Base-by-base conservation (phyloP, 2,888 invertebrate genomes). In the Nomada fucata region DNA sequence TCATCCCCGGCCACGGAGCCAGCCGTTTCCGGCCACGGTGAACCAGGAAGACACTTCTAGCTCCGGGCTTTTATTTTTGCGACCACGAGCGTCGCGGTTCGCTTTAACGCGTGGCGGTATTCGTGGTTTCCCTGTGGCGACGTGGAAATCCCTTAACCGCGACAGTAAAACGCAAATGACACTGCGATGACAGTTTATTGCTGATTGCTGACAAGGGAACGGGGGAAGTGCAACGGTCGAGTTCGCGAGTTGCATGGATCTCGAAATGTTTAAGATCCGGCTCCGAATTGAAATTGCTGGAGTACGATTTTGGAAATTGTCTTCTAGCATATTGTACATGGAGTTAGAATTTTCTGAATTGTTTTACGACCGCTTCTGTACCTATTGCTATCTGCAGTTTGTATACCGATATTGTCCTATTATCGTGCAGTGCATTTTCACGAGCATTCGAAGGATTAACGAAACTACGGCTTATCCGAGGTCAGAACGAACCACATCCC, bases 11-110 rank as follows among this genome's bases (percentile, higher is more conserved):
- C 53, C 20, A 60, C 29, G 70, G 29, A 7, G 70, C 71, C 82
- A 50, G 61, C 52, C 74, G 80, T 64, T 86, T 86, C 86, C 86
- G 86, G 73, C 57, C 59, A 23, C 20, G n/a, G 11, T 36, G 57
- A 69, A 81, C 79, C 76, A 72, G 76, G 79, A 84, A 84, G 82
- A 68, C 42, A 5, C 29, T 64, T 77, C 76, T 59, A 52, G 42
- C 53, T 63, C 59, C 44, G 55, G 60, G 42, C 52, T 52, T 57
- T 72, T 70, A 67, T 75, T 74, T 84, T 61, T 53, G 60, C 59
- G 59, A 60, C 65, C 59, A 65, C 20, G 44, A 67, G 61, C 71
- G 61, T 4, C 44, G 20, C 9, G 18, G 26, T 23, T 15, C 11
- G 64, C 57, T 57, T 64, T 13, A 26, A 29, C 47, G 67, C 9